Evolutionary conservation across 2,113 vertebrate genomes (phyloP).

Genomic region (Ctenodactylus gundi): DNA sequence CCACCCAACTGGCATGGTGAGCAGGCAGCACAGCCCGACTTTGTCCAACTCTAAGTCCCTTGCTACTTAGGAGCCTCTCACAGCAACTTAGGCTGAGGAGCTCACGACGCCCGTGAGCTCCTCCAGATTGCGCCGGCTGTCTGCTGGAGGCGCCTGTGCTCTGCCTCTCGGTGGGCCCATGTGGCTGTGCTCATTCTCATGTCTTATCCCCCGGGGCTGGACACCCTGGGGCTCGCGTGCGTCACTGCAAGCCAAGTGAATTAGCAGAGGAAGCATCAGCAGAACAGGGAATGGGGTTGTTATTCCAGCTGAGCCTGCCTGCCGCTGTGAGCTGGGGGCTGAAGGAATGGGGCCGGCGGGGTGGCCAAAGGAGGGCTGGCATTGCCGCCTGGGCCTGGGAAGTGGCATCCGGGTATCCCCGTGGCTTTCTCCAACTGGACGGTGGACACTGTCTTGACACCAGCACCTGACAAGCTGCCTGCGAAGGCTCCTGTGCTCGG

Average conservation of each 20-base stretch:
- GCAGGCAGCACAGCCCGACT: background rate
- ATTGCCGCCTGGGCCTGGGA: background rate
- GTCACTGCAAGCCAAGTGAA: constrained; percentile 51
- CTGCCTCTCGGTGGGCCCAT: background rate
- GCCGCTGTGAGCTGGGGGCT: background rate
- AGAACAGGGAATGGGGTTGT: background rate
- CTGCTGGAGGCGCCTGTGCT: background rate
- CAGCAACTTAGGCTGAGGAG: rapidly evolving
- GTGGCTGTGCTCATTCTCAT: background rate
- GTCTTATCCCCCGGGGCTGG: background rate
- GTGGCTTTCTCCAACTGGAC: background rate
- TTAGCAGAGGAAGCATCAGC: constrained; percentile 47
- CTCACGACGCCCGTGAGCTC: background rate
- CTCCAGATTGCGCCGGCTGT: background rate
- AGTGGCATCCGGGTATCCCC: background rate
- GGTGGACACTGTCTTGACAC: background rate
- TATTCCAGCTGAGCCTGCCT: constrained; percentile 63
- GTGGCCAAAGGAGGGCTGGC: background rate
- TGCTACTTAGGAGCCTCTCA: background rate
- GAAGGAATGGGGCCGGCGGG: background rate
- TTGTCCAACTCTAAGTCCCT: background rate
- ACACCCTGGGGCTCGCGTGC: constrained; percentile 34
- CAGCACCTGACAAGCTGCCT: background rate
- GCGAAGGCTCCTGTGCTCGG: background rate
- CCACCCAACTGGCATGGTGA: rapidly evolving